A percentile compares a stretch with the other conserved stretches of the same genome.
Evolutionary conservation across 2,888 invertebrate species (phyloP).

Genomic region (Archips xylosteana): DNA sequence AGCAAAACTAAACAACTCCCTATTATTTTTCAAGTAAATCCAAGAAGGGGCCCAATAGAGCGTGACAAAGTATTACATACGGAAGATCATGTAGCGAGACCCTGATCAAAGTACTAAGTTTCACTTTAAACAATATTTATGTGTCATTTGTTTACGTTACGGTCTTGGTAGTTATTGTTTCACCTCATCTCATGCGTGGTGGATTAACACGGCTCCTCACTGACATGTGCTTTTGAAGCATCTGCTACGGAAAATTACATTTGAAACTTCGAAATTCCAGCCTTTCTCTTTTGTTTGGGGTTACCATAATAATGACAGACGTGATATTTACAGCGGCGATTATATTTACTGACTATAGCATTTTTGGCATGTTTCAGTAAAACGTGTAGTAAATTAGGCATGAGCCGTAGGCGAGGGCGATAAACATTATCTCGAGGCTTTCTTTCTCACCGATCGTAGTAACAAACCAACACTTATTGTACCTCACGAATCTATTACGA

Average conservation of each 20-base stretch:
- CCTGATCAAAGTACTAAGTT: conserved; percentile 66
- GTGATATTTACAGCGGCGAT: background rate
- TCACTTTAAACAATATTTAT: conserved; percentile 66
- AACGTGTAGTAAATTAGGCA: too few relatives aligned
- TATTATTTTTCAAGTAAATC: conserved; percentile 80
- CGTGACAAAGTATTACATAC: conserved; percentile 67
- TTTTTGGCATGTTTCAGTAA: too few relatives aligned
- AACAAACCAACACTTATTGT: too few relatives aligned
- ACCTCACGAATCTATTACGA: too few relatives aligned
- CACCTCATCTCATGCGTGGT: conserved; percentile 78
- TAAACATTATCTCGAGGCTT: background rate
- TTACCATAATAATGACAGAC: background rate
- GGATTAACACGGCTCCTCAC: conserved; percentile 76
- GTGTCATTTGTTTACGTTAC: conserved; percentile 63
- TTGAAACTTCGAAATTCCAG: background rate
- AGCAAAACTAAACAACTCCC: conserved; percentile 56
- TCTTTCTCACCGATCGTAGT: background rate
- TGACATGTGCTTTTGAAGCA: conserved; percentile 71
- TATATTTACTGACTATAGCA: too few relatives aligned
- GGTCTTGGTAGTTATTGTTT: conserved; percentile 80
- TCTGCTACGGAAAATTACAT: conserved; percentile 4
- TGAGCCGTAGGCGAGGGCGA: background rate
- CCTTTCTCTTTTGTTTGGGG: background rate
- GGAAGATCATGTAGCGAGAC: conserved; percentile 65
- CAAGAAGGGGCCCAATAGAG: conserved; percentile 77